Conservation (phyloP, 2,888 invertebrate genomes). For the Agelastica alni region DNA sequence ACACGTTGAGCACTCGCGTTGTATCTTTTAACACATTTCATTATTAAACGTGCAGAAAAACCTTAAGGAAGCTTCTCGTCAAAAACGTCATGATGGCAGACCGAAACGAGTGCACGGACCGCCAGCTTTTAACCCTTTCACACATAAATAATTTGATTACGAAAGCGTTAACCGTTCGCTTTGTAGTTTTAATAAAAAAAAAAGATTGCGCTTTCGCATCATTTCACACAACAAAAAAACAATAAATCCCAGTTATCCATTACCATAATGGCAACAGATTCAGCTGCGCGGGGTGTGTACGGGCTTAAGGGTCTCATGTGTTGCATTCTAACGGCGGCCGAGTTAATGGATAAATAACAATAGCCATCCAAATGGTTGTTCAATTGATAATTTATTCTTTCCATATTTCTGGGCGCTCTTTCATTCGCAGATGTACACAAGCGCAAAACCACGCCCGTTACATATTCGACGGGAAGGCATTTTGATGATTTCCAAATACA, state of each 20-base stretch:
- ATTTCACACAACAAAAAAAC: not conserved
- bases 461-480: conserved; percentile 14
- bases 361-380: conserved; percentile 9
- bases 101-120: too few relatives aligned
- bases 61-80: too few relatives aligned
- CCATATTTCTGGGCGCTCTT: conserved; percentile 16
- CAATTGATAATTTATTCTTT: conserved; percentile 16
- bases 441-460: conserved; percentile 20
- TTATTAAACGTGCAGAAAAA: too few relatives aligned
- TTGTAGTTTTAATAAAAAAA: too few relatives aligned
- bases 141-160: too few relatives aligned
- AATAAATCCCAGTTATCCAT: not conserved
- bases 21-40: too few relatives aligned
- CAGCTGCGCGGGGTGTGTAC: not conserved
- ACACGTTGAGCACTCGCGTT: too few relatives aligned
- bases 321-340: not conserved
- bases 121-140: too few relatives aligned
- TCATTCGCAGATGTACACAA: conserved; percentile 4
- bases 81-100: too few relatives aligned
- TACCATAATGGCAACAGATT: not conserved
- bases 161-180: too few relatives aligned
- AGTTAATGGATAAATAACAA: conserved; percentile 11
- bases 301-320: not conserved
- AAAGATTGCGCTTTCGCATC: too few relatives aligned
- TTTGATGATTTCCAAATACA: conserved; percentile 22